These are phyloP conservation scores for Gnathonemus longibarbis DNA, from an alignment of 2,113 vertebrate genomes.

Conservation along the genomic window DNA sequence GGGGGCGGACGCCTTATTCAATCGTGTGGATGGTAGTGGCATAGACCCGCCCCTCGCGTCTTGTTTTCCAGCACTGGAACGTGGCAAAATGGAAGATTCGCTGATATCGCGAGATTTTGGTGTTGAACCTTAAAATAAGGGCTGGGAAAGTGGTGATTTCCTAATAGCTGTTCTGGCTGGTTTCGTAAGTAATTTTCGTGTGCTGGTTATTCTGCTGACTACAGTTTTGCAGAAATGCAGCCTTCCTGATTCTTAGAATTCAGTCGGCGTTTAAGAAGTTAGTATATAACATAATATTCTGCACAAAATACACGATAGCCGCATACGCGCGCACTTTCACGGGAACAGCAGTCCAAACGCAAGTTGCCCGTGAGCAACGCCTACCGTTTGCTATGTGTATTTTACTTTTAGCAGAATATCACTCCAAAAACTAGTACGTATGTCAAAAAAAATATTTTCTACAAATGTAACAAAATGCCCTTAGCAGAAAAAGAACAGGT, in stretches of 20 bases:
- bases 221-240: neutral
- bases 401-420: too few species aligned
- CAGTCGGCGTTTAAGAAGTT: neutral
- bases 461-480: too few species aligned
- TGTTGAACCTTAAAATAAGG: neutral
- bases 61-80: slow-evolving; percentile 40
- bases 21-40: slow-evolving; percentile 42
- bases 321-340: too few species aligned
- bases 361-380: too few species aligned
- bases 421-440: too few species aligned
- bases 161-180: neutral
- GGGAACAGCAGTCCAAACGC: too few species aligned
- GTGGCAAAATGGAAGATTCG: slow-evolving; percentile 56
- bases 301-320: too few species aligned
- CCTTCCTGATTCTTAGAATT: neutral
- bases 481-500: too few species aligned
- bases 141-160: neutral
- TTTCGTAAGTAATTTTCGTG: neutral
- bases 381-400: too few species aligned
- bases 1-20: slow-evolving; percentile 46
- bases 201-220: neutral
- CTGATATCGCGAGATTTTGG: slow-evolving; percentile 24
- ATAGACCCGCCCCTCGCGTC: slow-evolving; percentile 32
- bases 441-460: too few species aligned
- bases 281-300: neutral